A percentile compares a stretch with the other conserved stretches of the same genome.
phyloP scores from a whole-genome alignment of 1,140 invertebrate species.

The Drosophila obscura region DNA sequence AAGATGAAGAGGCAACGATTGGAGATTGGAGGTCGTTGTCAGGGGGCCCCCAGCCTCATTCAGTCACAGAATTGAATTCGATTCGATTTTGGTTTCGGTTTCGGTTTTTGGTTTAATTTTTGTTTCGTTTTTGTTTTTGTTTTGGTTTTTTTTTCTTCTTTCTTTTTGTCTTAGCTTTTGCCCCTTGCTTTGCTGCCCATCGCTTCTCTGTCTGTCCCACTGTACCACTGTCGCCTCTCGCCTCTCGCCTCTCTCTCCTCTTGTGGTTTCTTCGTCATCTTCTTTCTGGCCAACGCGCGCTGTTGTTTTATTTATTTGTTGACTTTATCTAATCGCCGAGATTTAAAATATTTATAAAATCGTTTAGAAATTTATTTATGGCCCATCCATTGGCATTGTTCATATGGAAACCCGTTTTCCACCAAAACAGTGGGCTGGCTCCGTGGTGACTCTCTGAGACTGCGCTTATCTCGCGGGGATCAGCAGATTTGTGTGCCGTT shows the following conservation, averaged over 20 bases:
- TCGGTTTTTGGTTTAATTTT: conserved; percentile 22
- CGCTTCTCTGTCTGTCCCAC: conserved; percentile 11
- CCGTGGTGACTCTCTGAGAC: conserved; percentile 27
- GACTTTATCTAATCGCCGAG: conserved; percentile 82
- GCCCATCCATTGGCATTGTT: conserved; percentile 75
- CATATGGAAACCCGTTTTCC: conserved; percentile 73
- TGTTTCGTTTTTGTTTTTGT: conserved; percentile 11
- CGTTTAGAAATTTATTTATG: conserved; percentile 83
- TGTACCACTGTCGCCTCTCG: conserved; percentile 11
- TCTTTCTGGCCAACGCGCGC: conserved; percentile 23
- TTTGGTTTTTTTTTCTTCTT: conserved; percentile 26
- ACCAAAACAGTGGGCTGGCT: conserved; percentile 34
- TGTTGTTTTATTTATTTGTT: conserved; percentile 82
- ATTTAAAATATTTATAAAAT: conserved; percentile 84
- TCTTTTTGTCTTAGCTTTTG: conserved; percentile 22
- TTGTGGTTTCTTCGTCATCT: conserved; percentile 32
- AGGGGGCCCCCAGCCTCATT: conserved; percentile 17
- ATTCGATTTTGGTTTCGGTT: conserved; percentile 40
- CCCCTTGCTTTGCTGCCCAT: conserved; percentile 19
- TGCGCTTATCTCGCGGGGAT: conserved; percentile 68
- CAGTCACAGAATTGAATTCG: conserved; percentile 29
- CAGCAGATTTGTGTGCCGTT: conserved; percentile 67
- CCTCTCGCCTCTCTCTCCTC: background rate
- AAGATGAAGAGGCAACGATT: conserved; percentile 11
- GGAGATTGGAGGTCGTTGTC: conserved; percentile 32